Evolutionary conservation across 2,113 vertebrate genomes (phyloP).

Genomic region (Bambusicola thoracicus): DNA sequence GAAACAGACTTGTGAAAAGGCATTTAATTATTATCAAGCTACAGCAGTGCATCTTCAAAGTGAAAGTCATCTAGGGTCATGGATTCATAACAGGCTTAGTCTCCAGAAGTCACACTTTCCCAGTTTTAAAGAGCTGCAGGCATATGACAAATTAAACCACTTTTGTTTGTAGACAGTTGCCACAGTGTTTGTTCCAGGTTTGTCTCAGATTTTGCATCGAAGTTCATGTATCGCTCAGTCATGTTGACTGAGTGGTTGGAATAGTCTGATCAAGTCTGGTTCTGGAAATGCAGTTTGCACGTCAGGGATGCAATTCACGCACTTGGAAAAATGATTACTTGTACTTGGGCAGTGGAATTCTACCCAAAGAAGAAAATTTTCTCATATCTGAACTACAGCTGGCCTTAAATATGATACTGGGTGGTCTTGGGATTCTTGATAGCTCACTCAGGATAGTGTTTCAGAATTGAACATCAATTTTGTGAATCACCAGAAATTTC

Average conservation of each 20-base stretch:
- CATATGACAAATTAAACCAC: constrained; percentile 1
- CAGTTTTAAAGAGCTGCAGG: background rate
- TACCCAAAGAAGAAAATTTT: constrained; percentile 2
- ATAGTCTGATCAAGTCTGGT: background rate
- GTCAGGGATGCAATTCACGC: background rate
- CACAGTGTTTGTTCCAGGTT: background rate
- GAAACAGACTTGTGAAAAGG: constrained; percentile 15
- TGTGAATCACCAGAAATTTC: background rate
- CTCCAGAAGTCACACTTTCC: constrained; percentile 12
- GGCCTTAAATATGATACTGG: background rate
- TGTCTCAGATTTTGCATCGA: constrained; percentile 26
- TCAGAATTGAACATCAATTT: background rate
- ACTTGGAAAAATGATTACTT: background rate
- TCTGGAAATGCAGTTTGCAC: background rate
- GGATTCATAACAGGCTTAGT: background rate
- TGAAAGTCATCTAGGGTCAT: background rate
- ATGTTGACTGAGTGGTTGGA: background rate
- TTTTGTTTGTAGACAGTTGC: constrained; percentile 32
- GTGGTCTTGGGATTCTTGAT: background rate
- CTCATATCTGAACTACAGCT: background rate
- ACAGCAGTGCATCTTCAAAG: background rate
- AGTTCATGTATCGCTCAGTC: background rate
- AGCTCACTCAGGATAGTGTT: background rate
- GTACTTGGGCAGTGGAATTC: background rate
- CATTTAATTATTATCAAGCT: constrained; percentile 48